Conservation (phyloP, 1,140 invertebrate species). For the Diplogasteroides magnus region DNA sequence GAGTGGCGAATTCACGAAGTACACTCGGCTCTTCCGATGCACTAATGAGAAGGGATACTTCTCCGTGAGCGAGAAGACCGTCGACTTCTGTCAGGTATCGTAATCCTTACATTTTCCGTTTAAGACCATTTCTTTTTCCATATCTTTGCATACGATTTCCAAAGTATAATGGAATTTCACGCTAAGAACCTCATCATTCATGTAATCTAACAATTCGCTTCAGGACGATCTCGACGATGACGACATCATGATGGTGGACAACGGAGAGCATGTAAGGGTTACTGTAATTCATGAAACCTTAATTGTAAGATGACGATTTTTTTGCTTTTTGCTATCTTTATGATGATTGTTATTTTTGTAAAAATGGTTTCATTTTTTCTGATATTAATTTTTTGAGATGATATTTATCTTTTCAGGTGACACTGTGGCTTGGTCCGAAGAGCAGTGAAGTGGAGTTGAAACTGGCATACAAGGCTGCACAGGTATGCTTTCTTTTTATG, state of each 20-base stretch:
- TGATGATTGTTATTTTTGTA: too few relatives aligned
- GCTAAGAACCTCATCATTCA: neutral
- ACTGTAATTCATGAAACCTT: too few relatives aligned
- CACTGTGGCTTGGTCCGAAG: slow-evolving; percentile 89
- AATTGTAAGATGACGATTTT: too few relatives aligned
- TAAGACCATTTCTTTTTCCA: slow-evolving; percentile 3
- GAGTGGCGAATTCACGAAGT: slow-evolving; percentile 86
- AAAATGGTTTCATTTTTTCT: too few relatives aligned
- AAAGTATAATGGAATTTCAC: slow-evolving; percentile 1
- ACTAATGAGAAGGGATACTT: slow-evolving; percentile 99
- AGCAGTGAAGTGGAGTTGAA: slow-evolving; percentile 98
- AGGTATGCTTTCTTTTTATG: neutral
- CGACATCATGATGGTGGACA: slow-evolving; percentile 99
- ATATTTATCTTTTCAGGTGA: too few relatives aligned
- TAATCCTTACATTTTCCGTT: too few relatives aligned
- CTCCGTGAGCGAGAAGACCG: slow-evolving; percentile 96
- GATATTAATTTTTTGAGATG: too few relatives aligned
- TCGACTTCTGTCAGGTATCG: slow-evolving; percentile 95
- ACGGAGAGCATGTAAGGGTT: slow-evolving; percentile 91
- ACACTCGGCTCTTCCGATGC: slow-evolving; percentile 89
- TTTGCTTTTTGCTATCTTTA: too few relatives aligned
- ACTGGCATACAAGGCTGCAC: slow-evolving; percentile 89
- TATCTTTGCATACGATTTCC: too few relatives aligned
- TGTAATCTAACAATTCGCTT: too few relatives aligned
- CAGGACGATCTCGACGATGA: slow-evolving; percentile 97